Evolutionary conservation across 2,888 invertebrate species (phyloP).

Genomic region (Sphinx pinastri): DNA sequence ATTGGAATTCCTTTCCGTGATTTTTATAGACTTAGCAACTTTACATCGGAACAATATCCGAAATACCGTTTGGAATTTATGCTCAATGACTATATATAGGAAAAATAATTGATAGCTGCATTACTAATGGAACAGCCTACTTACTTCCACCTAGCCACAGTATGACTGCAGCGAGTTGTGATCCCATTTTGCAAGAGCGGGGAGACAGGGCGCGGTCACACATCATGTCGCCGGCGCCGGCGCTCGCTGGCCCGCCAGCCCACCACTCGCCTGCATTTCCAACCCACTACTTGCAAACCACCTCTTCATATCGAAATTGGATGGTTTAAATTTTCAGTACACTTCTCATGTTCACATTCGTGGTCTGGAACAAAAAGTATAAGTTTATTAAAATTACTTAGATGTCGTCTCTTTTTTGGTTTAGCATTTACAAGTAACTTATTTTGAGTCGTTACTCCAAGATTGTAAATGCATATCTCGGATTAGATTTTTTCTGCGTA

Average conservation of each 20-base stretch:
- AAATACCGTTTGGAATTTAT: too few relatives aligned
- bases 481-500: too few relatives aligned
- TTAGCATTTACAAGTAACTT: too few relatives aligned
- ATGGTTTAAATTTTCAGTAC: constrained; percentile 42
- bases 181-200: constrained; percentile 64
- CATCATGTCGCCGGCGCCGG: constrained; percentile 67
- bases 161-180: constrained; percentile 68
- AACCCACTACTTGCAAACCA: constrained; percentile 42
- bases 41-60: neutral
- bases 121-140: constrained; percentile 39
- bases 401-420: neutral
- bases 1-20: neutral
- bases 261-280: constrained; percentile 65
- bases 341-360: constrained; percentile 41
- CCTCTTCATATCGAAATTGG: constrained; percentile 52
- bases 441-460: too few relatives aligned
- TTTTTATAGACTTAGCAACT: neutral
- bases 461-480: too few relatives aligned
- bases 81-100: too few relatives aligned
- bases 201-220: constrained; percentile 49
- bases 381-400: too few relatives aligned
- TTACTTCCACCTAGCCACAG: constrained; percentile 79
- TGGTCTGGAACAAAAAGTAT: neutral
- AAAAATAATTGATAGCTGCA: too few relatives aligned
- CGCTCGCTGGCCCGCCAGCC: constrained; percentile 53